Evolutionary conservation across 2,797 vertebrate species (phyloP), one percentile per base, ranked within the genome.

Genomic region (Peromyscus melanophrys): DNA sequence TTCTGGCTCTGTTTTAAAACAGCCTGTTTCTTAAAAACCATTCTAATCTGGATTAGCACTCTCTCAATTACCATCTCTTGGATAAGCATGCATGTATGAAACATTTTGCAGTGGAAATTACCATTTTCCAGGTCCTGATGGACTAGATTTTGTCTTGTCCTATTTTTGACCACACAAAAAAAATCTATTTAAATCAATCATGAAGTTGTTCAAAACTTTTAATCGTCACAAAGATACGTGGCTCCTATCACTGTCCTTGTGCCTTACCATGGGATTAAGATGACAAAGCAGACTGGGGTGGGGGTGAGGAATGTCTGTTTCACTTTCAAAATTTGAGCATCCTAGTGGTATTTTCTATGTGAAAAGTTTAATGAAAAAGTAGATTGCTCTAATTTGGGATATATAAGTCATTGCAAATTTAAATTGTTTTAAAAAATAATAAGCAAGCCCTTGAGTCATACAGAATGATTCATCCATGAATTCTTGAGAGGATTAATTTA

Each of bases 291-390:
- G n/a, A 96, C 31, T 59, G 75, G 23, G 25, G n/a, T 14, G 11
- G 37, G 89, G 37, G 76, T 8, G 0, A 2, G 49, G 17, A 95
- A 94, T 61, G 49, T n/a, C 11, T 55, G 27, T 52, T 92, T 96
- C 77, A 88, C 65, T 96, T 93, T 78, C 88, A 96, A 95, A 96
- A 89, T 84, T 29, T 94, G 49, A 94, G 59, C 89, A 97, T 87
- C 81, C 63, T 97, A 96, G 95, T 97, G 69, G 90, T 96, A 96
- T 96, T 97, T 92, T 94, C 23, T 1, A 94, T 95, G 96, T 97
- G 91, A 96, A 98, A 97, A 97, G 86, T 97, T 97, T 97, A 97
- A 97, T 98, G 69, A 97, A 97, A 96, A 97, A 97, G 82, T 94
- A 96, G 90, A 98, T 95, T 94, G 89, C 97, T 97, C 95, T 98